Evolutionary conservation across 2,888 invertebrate genomes (phyloP), one percentile per base, ranked within the genome.

Genomic region (Uloborus plumipes): DNA sequence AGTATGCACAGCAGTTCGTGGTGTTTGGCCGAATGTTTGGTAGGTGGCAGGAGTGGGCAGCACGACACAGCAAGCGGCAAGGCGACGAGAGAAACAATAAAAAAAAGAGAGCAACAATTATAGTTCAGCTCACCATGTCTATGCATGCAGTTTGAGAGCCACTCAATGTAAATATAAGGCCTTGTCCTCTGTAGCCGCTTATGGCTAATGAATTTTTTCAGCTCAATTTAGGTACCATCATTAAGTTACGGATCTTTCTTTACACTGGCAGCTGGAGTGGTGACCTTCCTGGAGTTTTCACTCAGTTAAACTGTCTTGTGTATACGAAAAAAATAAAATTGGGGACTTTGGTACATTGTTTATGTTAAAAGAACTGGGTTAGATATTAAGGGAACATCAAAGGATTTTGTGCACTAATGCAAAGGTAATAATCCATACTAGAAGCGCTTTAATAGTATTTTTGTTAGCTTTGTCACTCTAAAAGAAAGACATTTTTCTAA

Each of bases 21-120:
- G 87, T 88, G 88, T 87, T 88, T 77, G 77, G 77, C 77, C 77
- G 59, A 69, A 59, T 77, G 77, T 66, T 77, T 77, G 69, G 77
- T 64, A 77, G 77, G 77, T 88, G 87, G 87, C 88, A 87, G 86
- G 85, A 84, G 86, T 88, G 88, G 89, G 88, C 88, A 88, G 88
- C 89, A 89, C 88, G 89, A 89, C 89, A 89, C 89, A 89, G 89
- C 89, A 89, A 89, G 89, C 89, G 87, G 89, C 88, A 89, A 89
- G 88, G 88, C 89, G 89, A 88, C 87, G 87, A 88, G 88, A 88
- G 88, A 88, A 88, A 88, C 88, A 88, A 88, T 79, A 85, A 88
- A 88, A 84, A 80, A 88, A 80, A 88, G 88, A 83, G 84, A 86
- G 85, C 85, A 85, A 85, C 85, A 81, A 86, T 85, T 85, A 85